phyloP scores from a whole-genome alignment of 2,888 invertebrate species.

The Germaria angustata region DNA sequence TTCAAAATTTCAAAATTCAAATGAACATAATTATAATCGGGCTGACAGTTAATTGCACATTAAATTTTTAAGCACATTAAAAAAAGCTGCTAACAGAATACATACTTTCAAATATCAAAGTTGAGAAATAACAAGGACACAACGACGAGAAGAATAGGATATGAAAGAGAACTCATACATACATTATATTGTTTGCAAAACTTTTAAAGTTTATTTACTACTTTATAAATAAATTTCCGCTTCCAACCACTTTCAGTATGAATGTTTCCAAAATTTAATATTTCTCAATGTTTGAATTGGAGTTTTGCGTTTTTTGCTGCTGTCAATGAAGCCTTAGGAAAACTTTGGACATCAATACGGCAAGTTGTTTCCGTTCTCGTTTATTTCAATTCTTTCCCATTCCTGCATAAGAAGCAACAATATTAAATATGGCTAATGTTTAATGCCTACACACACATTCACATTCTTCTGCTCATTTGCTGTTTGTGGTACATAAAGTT shows the following conservation, averaged over 20 bases:
- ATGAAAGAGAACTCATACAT: not conserved
- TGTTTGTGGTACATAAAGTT: conserved; percentile 37
- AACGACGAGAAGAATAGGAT: not conserved
- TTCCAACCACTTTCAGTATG: not conserved
- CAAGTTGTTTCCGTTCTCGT: conserved; percentile 53
- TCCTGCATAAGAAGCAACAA: not conserved
- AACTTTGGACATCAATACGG: conserved; percentile 45
- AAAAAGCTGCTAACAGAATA: too few species aligned
- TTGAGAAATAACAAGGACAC: too few species aligned
- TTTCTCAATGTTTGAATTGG: not conserved
- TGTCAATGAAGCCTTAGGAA: not conserved
- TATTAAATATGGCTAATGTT: conserved; percentile 17
- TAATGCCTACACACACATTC: not conserved
- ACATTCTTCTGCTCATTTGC: not conserved
- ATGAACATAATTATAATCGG: too few species aligned
- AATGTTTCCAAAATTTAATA: conserved; percentile 8
- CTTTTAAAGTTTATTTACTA: not conserved
- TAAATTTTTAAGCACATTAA: not conserved
- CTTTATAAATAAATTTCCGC: conserved; percentile 29
- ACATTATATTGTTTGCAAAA: conserved; percentile 3
- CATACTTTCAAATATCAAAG: too few species aligned
- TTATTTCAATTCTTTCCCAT: conserved; percentile 43
- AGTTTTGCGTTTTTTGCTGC: not conserved
- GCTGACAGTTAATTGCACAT: too few species aligned
- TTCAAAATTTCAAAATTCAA: too few species aligned